These are phyloP conservation scores for Phrynocephalus versicolor DNA, from an alignment of 2,113 vertebrate species.

Conservation along the genomic window DNA sequence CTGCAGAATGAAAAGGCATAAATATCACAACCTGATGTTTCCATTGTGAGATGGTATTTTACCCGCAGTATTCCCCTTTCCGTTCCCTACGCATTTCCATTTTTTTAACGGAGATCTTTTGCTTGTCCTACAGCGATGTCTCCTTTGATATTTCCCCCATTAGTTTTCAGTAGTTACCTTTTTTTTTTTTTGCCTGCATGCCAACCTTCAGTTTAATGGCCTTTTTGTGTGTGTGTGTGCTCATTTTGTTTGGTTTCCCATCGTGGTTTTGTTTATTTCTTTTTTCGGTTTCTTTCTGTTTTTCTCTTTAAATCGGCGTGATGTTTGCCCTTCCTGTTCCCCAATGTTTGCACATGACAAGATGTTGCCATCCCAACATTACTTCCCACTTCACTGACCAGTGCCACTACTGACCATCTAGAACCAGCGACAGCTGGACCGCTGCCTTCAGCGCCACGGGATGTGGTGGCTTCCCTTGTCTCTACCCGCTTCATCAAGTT, in stretches of 20 bases:
- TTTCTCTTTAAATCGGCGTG: conserved; percentile 84
- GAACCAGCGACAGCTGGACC: conserved; percentile 93
- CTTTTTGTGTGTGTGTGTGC: conserved; percentile 84
- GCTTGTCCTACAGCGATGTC: conserved; percentile 62
- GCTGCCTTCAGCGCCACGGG: conserved; percentile 89
- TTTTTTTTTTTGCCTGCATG: conserved; percentile 81
- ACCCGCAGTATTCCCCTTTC: conserved; percentile 58
- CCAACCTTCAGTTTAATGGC: conserved; percentile 83
- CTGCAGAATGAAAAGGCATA: background rate
- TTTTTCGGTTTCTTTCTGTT: conserved; percentile 86
- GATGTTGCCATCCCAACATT: conserved; percentile 95
- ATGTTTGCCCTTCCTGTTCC: conserved; percentile 81
- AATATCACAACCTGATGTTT: conserved; percentile 26
- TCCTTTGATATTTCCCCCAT: conserved; percentile 66
- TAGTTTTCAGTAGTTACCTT: conserved; percentile 73
- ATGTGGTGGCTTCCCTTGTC: conserved; percentile 95
- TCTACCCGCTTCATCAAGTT: conserved; percentile 99
- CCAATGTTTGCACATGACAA: conserved; percentile 88
- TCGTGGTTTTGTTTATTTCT: conserved; percentile 90
- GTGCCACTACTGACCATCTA: conserved; percentile 99
- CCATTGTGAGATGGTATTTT: conserved; percentile 52
- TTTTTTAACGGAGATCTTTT: conserved; percentile 60
- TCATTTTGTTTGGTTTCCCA: conserved; percentile 85
- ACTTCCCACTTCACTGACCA: conserved; percentile 98
- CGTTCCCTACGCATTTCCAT: conserved; percentile 67